Evolutionary conservation across 1,140 invertebrate genomes (phyloP), one percentile per base, ranked within the genome.

Genomic region (Nixonia krombeini): DNA sequence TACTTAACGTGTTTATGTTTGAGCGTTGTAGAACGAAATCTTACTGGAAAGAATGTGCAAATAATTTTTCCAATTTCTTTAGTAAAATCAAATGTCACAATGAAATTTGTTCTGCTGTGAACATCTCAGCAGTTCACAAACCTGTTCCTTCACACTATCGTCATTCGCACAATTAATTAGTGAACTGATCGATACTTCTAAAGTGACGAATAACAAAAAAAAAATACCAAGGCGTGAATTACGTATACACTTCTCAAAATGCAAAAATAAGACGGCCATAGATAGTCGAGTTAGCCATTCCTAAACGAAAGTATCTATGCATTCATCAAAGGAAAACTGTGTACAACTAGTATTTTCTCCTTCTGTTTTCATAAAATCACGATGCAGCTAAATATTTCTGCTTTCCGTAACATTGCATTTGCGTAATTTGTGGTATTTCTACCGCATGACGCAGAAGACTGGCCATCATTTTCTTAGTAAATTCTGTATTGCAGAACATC

Each of bases 121-220:
- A n/a, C n/a, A n/a, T n/a, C n/a, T n/a, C n/a, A n/a, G n/a, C n/a
- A n/a, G n/a, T n/a, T n/a, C n/a, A n/a, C n/a, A n/a, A n/a, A n/a
- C n/a, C n/a, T n/a, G n/a, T n/a, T n/a, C n/a, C n/a, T 23, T 21
- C 6, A 3, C 21, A 21, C 6, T 21, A 31, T 13, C 31, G 12
- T 33, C 31, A 33, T 33, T 33, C 42, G 16, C 8, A n/a, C 12
- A 45, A 45, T 45, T 45, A 28, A 45, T 45, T 45, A 45, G 10
- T 25, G 40, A 40, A 37, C 65, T 64, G 69, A 70, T 74, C 71
- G 71, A 72, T 72, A 59, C 57, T 63, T 44, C 45, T 12, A n/a
- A 13, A 33, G 31, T n/a, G n/a, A n/a, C n/a, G n/a, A n/a, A n/a
- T n/a, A 38, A 18, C 18, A 18, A 18, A 31, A 68, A 64, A 72